Conservation (phyloP, 2,888 invertebrate species). For the Epicampocera succincta region DNA sequence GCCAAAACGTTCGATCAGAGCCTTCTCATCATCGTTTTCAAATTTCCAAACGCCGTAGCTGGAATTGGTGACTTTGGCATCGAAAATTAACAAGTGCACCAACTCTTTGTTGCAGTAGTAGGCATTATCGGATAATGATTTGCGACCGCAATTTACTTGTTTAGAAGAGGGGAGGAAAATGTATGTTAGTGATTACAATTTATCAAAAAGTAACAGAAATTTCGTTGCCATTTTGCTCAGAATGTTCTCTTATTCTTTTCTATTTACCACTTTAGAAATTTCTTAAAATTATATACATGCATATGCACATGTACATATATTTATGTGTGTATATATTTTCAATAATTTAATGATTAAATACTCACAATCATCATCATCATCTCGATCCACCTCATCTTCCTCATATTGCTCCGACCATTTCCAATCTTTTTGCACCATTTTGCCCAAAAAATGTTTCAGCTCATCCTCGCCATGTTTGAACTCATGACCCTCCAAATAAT, state of each 20-base stretch:
- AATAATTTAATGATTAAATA: slow-evolving; percentile 34
- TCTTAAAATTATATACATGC: no score
- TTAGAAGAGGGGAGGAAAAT: no score
- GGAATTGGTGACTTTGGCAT: slow-evolving; percentile 88
- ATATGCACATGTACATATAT: no score
- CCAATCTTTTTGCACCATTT: slow-evolving; percentile 85
- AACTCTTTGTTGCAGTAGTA: slow-evolving; percentile 93
- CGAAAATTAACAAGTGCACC: slow-evolving; percentile 92
- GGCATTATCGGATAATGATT: slow-evolving; percentile 85
- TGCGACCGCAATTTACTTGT: slow-evolving; percentile 86
- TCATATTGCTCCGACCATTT: slow-evolving; percentile 85
- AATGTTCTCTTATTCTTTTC: no score
- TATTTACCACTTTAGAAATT: no score
- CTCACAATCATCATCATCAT: slow-evolving; percentile 78
- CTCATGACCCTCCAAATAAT: slow-evolving; percentile 90
- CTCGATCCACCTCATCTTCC: slow-evolving; percentile 77
- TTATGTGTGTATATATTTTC: no score
- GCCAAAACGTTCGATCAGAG: slow-evolving; percentile 86
- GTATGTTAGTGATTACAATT: no score
- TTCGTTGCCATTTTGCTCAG: no score
- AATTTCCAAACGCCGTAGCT: slow-evolving; percentile 84
- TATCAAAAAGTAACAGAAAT: no score
- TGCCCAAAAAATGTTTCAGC: slow-evolving; percentile 88
- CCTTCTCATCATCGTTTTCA: slow-evolving; percentile 82
- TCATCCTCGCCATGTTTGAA: slow-evolving; percentile 89